Evolutionary conservation across 2,797 vertebrate species (phyloP).

Genomic region (Tokudaia muenninki): DNA sequence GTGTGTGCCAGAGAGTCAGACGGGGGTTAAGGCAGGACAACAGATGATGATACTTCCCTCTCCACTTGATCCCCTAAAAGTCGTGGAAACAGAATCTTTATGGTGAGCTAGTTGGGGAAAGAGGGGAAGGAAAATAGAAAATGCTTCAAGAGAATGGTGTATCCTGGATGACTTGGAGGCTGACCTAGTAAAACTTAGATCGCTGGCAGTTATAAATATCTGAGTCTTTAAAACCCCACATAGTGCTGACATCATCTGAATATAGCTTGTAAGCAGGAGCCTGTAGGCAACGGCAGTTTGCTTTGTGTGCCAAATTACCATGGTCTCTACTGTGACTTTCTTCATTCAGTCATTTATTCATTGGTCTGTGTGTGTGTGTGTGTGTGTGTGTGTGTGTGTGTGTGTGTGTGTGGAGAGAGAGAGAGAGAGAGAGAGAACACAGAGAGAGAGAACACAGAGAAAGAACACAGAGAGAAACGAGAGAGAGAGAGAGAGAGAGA

Average conservation of each 20-base stretch:
- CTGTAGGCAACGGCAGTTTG: neutral
- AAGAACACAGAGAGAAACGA: too few relatives aligned
- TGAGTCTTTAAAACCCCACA: slow-evolving; percentile 46
- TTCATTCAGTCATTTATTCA: neutral
- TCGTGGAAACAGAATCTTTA: neutral
- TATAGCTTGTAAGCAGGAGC: neutral
- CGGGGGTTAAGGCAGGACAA: neutral
- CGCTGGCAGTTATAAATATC: neutral
- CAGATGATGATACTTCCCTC: neutral
- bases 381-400: neutral
- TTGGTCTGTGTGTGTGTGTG: neutral
- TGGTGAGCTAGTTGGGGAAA: neutral
- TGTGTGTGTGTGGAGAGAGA: too few relatives aligned
- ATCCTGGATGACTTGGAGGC: neutral
- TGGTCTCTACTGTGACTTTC: neutral
- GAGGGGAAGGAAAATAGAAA: neutral
- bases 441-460: too few relatives aligned
- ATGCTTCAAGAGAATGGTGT: neutral
- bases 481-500: too few relatives aligned
- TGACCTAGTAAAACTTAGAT: slow-evolving; percentile 32
- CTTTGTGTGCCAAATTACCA: neutral
- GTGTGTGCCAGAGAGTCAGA: neutral
- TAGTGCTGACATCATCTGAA: neutral
- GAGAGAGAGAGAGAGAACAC: too few relatives aligned
- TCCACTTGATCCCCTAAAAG: slow-evolving; percentile 5